phyloP scores from a whole-genome alignment of 2,113 vertebrate genomes.

The Megaceryle torquata region DNA sequence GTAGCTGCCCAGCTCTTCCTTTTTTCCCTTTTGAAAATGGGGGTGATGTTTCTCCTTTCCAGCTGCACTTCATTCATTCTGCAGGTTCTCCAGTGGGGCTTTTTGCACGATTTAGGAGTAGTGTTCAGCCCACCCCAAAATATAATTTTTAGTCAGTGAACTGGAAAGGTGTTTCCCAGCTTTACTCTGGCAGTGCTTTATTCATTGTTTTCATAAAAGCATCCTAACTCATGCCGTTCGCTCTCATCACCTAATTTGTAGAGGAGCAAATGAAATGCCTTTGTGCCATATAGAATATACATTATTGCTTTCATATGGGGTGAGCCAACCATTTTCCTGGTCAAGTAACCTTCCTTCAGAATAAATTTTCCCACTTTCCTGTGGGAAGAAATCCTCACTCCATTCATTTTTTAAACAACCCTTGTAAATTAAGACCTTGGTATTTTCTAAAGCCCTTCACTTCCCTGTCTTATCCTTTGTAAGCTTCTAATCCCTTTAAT shows the following conservation, averaged over 20 bases:
- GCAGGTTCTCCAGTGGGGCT: background rate
- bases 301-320: background rate
- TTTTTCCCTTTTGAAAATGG: no score
- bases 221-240: background rate
- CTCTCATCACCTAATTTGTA: background rate
- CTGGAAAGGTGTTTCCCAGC: background rate
- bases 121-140: background rate
- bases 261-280: background rate
- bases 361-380: background rate
- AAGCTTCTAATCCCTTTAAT: slow-evolving; percentile 62
- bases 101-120: background rate
- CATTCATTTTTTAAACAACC: slow-evolving; percentile 18
- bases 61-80: background rate
- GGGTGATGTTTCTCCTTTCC: no score
- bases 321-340: background rate
- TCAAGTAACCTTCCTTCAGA: background rate
- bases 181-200: background rate
- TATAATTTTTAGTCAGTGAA: background rate
- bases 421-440: slow-evolving; percentile 35
- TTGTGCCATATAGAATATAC: background rate
- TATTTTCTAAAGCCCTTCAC: slow-evolving; percentile 33
- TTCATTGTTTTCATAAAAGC: background rate
- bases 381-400: background rate
- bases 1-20: no score
- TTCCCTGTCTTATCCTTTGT: slow-evolving; percentile 1